Conservation (phyloP, 2,113 vertebrate species). For the rabbit (Oryctolagus cuniculus) region mOryCun1.1 NC_091432.1:149409501-149410000, state of each 20-base stretch:
- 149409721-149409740: background rate
- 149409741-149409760: background rate
- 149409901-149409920: background rate
- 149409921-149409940: background rate
- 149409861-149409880: background rate
- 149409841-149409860: background rate
- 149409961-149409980: background rate
- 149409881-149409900: background rate
- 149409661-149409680: background rate
- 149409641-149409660: background rate
- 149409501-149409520: no score
- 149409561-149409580: background rate
- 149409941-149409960: background rate
- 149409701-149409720: background rate
- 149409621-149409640: background rate
- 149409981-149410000: background rate
- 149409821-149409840: background rate
- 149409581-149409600: background rate
- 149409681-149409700: background rate
- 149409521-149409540: no score
- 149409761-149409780: constrained; percentile 21
- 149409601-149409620: background rate
- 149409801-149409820: background rate
- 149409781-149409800: background rate
- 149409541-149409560: no score